phyloP scores from a whole-genome alignment of 2,113 vertebrate genomes.

The Nettapus auritus region DNA sequence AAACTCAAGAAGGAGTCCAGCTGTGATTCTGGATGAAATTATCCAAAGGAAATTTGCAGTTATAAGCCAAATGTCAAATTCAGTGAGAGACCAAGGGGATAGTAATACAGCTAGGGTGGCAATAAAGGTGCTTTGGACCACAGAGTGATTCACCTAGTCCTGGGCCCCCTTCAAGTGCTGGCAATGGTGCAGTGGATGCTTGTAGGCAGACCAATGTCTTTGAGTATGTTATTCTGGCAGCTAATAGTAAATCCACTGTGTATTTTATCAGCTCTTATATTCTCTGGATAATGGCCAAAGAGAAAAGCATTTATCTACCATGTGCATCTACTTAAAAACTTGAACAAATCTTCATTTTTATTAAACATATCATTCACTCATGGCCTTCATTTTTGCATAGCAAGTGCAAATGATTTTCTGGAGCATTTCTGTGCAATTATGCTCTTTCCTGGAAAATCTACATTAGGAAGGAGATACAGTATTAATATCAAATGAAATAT shows the following conservation, averaged over 20 bases:
- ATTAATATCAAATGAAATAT: neutral
- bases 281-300: slow-evolving; percentile 38
- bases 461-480: neutral
- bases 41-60: neutral
- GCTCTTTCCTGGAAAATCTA: neutral
- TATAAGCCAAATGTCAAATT: neutral
- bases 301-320: slow-evolving; percentile 52
- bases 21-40: neutral
- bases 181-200: neutral
- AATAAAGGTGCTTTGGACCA: neutral
- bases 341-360: slow-evolving; percentile 61
- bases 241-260: slow-evolving; percentile 25
- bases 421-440: slow-evolving; percentile 13
- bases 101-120: neutral
- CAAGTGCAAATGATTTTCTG: slow-evolving; percentile 51
- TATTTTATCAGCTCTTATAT: slow-evolving; percentile 39
- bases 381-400: slow-evolving; percentile 7
- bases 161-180: neutral
- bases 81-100: neutral
- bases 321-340: slow-evolving; percentile 64
- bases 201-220: neutral
- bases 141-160: neutral
- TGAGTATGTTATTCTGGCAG: slow-evolving; percentile 24
- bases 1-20: neutral
- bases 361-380: slow-evolving; percentile 34